Conservation (phyloP, 2,888 invertebrate genomes). For the Ennomos quercinarius region DNA sequence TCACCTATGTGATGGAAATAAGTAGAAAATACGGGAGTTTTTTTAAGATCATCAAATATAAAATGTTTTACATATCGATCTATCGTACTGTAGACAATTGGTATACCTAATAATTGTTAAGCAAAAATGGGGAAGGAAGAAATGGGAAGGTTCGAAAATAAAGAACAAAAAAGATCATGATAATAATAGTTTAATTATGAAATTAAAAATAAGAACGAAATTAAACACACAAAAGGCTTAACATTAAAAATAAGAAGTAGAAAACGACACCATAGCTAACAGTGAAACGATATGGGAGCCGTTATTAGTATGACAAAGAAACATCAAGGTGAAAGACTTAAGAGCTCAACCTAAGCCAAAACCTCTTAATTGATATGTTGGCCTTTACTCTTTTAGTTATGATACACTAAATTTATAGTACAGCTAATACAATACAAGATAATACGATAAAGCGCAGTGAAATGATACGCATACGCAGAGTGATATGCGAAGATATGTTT, state of each 20-base stretch:
- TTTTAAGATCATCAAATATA: neutral
- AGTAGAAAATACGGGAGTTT: slow-evolving; percentile 3
- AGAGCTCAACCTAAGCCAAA: slow-evolving; percentile 68
- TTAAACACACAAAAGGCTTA: slow-evolving; percentile 84
- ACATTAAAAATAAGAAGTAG: slow-evolving; percentile 75
- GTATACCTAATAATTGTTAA: slow-evolving; percentile 57
- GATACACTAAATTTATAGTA: slow-evolving; percentile 61
- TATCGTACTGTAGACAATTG: slow-evolving; percentile 66
- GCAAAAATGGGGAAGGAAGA: slow-evolving; percentile 57
- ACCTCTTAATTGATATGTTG: slow-evolving; percentile 79
- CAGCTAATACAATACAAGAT: slow-evolving; percentile 69
- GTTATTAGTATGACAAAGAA: slow-evolving; percentile 29
- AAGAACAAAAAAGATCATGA: slow-evolving; percentile 79
- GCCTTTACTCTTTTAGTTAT: slow-evolving; percentile 65
- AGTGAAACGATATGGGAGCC: slow-evolving; percentile 46
- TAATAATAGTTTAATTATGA: slow-evolving; percentile 84
- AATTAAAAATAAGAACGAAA: slow-evolving; percentile 84
- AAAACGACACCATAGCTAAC: slow-evolving; percentile 64
- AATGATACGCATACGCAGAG: slow-evolving; percentile 59
- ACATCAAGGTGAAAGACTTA: slow-evolving; percentile 45
- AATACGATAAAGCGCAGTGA: slow-evolving; percentile 72
- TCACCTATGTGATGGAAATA: slow-evolving; percentile 19
- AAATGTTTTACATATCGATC: slow-evolving; percentile 34
- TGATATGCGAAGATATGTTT: slow-evolving; percentile 80
- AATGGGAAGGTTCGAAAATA: slow-evolving; percentile 63